Evolutionary conservation across 1,140 invertebrate species (phyloP), one percentile per base, ranked within the genome.

Genomic region (Drosophila subpulchrella): DNA sequence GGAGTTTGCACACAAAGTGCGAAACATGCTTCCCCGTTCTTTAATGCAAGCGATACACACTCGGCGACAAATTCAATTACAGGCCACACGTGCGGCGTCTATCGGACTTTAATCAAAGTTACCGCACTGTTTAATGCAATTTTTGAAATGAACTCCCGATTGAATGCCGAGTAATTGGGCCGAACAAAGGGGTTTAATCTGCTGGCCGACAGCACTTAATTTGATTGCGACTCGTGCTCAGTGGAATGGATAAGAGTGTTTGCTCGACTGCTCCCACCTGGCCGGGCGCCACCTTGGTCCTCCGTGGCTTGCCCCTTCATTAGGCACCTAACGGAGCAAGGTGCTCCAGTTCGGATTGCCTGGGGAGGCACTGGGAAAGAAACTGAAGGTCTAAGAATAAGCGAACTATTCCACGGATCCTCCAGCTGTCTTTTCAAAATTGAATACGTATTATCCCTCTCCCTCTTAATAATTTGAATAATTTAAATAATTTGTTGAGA

Each of bases 101-200:
- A 77, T 81, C 78, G 65, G 53, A 76, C 72, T 75, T 67, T 78
- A 86, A 85, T 85, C 72, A 73, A 58, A 75, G 58, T 65, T 73
- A 82, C 75, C 78, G 68, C 83, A 74, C 66, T 42, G 46, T 75
- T 71, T 88, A 82, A 82, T 88, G 78, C 62, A 75, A 86, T 86
- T 78, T 70, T 79, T 59, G 36, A 71, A 71, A 70, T 71, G 51
- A 72, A 72, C 68, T 72, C 53, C 51, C 67, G 34, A 48, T 71
- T 70, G 53, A 71, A 72, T 60, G 68, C 10, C 34, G 39, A 61
- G 55, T 73, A 73, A 73, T 74, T 73, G 68, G 70, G 68, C 47
- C 27, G 68, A 61, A 73, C 70, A 73, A 71, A 62, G 38, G 55
- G 66, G 68, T 72, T 72, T 71, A 71, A 71, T 72, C 53, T 46